Conservation (phyloP, 1,140 invertebrate genomes). For the Patella vulgata region DNA sequence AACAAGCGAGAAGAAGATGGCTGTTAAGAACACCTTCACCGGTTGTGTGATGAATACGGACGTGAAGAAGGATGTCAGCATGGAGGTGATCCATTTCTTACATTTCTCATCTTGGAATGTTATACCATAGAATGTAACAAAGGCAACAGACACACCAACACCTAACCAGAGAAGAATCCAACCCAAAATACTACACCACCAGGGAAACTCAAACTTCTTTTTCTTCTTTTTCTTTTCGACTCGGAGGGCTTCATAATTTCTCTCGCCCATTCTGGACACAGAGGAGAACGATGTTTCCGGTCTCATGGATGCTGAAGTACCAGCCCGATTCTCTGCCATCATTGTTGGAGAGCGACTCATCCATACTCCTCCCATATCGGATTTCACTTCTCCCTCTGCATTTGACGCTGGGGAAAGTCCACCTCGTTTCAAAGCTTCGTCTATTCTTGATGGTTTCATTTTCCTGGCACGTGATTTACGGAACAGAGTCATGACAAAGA, state of each 20-base stretch:
- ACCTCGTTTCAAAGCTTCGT: slow-evolving; percentile 56
- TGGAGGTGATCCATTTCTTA: slow-evolving; percentile 71
- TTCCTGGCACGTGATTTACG: slow-evolving; percentile 65
- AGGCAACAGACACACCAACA: slow-evolving; percentile 67
- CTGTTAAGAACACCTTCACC: slow-evolving; percentile 70
- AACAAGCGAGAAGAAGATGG: slow-evolving; percentile 69
- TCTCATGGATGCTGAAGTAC: slow-evolving; percentile 21
- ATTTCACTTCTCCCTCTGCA: slow-evolving; percentile 48
- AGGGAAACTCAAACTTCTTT: slow-evolving; percentile 65
- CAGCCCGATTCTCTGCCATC: slow-evolving; percentile 29
- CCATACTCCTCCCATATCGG: slow-evolving; percentile 12
- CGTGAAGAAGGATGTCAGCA: slow-evolving; percentile 71
- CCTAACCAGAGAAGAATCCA: slow-evolving; percentile 68
- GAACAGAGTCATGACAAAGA: slow-evolving; percentile 69
- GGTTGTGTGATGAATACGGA: slow-evolving; percentile 72
- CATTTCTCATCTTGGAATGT: slow-evolving; percentile 71
- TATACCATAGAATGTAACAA: slow-evolving; percentile 71
- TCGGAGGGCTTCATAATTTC: too few relatives aligned
- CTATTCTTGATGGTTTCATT: slow-evolving; percentile 63
- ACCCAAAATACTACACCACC: slow-evolving; percentile 69
- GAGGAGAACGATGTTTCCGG: slow-evolving; percentile 39
- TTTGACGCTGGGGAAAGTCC: slow-evolving; percentile 48
- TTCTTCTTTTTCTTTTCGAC: slow-evolving; percentile 40
- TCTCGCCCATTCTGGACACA: not conserved
- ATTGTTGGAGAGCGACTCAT: slow-evolving; percentile 26